Conservation (phyloP, 2,797 vertebrate genomes). For the Semaprochilodus insignis region DNA sequence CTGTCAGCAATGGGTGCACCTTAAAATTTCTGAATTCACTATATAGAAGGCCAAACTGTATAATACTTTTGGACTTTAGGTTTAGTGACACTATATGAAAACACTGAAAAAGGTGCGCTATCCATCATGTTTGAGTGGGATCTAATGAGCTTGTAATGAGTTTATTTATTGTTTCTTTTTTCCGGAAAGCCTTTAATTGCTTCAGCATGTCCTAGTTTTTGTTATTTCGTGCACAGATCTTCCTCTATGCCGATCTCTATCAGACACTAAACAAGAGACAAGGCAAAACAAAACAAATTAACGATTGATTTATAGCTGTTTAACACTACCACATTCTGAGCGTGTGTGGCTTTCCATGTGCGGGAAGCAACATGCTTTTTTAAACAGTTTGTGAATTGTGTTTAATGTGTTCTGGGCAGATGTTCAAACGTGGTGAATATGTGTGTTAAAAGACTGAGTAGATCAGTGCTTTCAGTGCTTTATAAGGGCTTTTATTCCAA, state of each 20-base stretch:
- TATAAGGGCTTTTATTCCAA: conserved; percentile 18
- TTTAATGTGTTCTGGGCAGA: conserved; percentile 6
- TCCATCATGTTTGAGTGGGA: not conserved
- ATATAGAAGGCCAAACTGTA: too few relatives aligned
- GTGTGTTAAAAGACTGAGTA: not conserved
- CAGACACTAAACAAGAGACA: not conserved
- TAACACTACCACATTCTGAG: not conserved
- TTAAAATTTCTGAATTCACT: too few relatives aligned
- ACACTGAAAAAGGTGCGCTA: not conserved
- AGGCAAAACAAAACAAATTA: not conserved
- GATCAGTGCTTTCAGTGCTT: conserved; percentile 2
- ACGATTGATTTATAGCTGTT: not conserved
- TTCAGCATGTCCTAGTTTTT: not conserved
- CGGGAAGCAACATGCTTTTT: not conserved
- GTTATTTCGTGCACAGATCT: not conserved
- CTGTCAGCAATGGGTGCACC: too few relatives aligned
- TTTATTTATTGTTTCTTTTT: not conserved
- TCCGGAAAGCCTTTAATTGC: conserved; percentile 2
- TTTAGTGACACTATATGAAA: too few relatives aligned
- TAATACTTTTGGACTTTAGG: too few relatives aligned
- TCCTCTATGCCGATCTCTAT: conserved; percentile 19
- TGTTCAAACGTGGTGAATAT: conserved; percentile 17
- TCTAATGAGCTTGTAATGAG: not conserved
- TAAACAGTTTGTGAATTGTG: conserved; percentile 11
- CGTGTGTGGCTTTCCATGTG: not conserved